Evolutionary conservation across 2,113 vertebrate species (phyloP).

Genomic region (Eudyptes chrysolophus): DNA sequence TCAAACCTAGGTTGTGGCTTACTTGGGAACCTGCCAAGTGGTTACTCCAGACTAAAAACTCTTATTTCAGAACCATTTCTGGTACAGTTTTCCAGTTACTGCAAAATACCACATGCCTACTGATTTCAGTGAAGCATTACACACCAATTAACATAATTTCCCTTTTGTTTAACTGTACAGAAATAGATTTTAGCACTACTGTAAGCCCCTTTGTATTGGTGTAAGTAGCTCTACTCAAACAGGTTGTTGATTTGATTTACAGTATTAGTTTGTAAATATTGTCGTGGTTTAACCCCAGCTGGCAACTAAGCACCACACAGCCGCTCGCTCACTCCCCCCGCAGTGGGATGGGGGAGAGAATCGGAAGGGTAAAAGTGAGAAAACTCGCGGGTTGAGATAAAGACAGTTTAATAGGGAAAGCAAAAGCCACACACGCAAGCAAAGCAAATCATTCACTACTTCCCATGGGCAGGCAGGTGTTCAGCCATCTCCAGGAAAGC

Average conservation of each 20-base stretch:
- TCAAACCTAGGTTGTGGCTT: neutral
- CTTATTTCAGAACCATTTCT: neutral
- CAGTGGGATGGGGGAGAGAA: no score
- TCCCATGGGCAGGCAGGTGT: no score
- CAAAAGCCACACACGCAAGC: no score
- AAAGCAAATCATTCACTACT: no score
- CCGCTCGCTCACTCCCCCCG: no score
- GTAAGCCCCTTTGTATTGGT: neutral
- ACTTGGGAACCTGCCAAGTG: neutral
- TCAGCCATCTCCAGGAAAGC: no score
- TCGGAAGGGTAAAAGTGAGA: no score
- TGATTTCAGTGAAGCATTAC: neutral
- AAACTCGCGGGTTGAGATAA: no score
- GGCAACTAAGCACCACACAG: no score
- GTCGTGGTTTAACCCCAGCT: no score
- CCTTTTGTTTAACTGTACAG: neutral
- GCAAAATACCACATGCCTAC: neutral
- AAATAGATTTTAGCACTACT: neutral
- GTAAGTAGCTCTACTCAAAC: neutral
- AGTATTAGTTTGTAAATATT: neutral
- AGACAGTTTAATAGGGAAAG: no score
- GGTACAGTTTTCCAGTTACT: neutral
- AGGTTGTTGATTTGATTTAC: neutral
- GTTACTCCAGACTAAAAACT: neutral
- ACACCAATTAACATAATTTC: neutral